Evolutionary conservation across 1,140 invertebrate species (phyloP).

Genomic region (Microplitis demolitor): DNA sequence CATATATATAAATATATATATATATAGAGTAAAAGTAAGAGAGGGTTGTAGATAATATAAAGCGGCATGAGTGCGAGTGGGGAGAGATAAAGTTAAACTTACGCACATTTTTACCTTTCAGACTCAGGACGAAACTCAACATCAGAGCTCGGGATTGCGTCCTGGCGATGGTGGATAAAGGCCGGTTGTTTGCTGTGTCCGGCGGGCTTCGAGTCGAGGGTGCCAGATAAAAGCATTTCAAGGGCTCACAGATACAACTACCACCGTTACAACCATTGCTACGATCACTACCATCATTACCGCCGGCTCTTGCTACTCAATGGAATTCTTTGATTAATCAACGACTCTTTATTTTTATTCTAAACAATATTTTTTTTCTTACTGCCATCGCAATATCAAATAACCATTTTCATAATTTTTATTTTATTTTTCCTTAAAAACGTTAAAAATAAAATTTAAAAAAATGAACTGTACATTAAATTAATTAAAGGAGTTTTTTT

Average conservation of each 20-base stretch:
- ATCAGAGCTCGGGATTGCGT: not conserved
- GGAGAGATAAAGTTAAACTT: constrained; percentile 20
- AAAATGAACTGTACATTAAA: not conserved
- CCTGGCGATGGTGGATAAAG: constrained; percentile 3
- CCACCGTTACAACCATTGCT: too few relatives aligned
- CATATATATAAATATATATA: not conserved
- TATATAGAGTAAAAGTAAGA: not conserved
- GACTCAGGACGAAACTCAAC: not conserved
- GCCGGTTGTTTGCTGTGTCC: constrained; percentile 6
- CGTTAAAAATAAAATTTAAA: not conserved
- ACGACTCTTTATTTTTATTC: not conserved
- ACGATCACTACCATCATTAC: too few relatives aligned
- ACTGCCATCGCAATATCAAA: too few relatives aligned
- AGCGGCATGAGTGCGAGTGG: not conserved
- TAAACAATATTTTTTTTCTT: too few relatives aligned
- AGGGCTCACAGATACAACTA: constrained; percentile 32
- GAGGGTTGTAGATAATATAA: not conserved
- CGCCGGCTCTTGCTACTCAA: constrained; percentile 32
- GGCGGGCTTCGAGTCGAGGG: constrained; percentile 14
- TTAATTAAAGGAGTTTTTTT: too few relatives aligned
- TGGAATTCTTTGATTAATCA: constrained; percentile 51
- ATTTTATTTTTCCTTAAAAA: not conserved
- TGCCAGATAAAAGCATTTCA: not conserved
- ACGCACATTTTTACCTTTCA: constrained; percentile 15
- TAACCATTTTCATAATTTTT: too few relatives aligned